A percentile compares a stretch with the other conserved stretches of the same genome.
Evolutionary conservation across 2,797 vertebrate genomes (phyloP).

Genomic region (Ibycter americanus): DNA sequence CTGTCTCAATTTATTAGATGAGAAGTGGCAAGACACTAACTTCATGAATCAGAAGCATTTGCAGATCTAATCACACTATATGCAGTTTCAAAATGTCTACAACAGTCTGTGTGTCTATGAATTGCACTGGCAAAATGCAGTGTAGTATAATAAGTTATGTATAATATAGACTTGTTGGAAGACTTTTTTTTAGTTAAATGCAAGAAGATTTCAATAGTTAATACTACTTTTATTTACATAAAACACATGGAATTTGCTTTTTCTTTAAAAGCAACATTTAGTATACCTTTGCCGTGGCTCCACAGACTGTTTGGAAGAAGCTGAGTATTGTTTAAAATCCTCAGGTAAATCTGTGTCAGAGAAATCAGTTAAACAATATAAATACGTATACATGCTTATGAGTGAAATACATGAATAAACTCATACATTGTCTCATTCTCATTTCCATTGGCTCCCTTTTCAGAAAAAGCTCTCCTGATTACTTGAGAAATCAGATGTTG

Average conservation of each 20-base stretch:
- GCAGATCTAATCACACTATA: constrained; percentile 13
- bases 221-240: not conserved
- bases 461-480: not conserved
- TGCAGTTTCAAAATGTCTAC: not conserved
- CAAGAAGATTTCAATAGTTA: not conserved
- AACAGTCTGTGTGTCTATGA: not conserved
- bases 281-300: not conserved
- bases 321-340: not conserved
- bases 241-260: not conserved
- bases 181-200: not conserved
- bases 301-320: not conserved
- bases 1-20: constrained; percentile 91
- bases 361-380: not conserved
- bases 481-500: not conserved
- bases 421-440: not conserved
- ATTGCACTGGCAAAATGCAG: not conserved
- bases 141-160: not conserved
- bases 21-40: constrained; percentile 70
- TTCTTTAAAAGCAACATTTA: not conserved
- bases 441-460: not conserved
- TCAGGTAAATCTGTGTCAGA: not conserved
- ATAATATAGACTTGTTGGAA: not conserved
- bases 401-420: not conserved
- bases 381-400: not conserved
- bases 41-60: constrained; percentile 62